A percentile compares a stretch with the other conserved stretches of the same genome.
Evolutionary conservation across 2,888 invertebrate species (phyloP).

Genomic region (Orthosia gracilis): DNA sequence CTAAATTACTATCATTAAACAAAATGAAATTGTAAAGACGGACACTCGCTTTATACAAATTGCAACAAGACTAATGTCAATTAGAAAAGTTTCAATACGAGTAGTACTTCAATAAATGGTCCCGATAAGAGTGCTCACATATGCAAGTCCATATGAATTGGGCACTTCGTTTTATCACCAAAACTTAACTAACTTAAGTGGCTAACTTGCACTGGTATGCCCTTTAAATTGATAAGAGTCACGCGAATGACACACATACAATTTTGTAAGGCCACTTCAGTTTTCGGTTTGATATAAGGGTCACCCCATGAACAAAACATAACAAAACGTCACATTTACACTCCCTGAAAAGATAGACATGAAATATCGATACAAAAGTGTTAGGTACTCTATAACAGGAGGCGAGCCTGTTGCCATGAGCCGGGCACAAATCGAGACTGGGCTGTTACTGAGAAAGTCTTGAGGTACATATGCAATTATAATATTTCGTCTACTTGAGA

Average conservation of each 20-base stretch:
- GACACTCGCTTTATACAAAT: not conserved
- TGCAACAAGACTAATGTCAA: slow-evolving; percentile 31
- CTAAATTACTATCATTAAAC: not conserved
- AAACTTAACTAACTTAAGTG: slow-evolving; percentile 54
- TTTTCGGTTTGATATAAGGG: no score
- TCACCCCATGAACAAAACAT: no score
- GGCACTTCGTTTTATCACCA: slow-evolving; percentile 61
- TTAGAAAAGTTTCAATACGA: slow-evolving; percentile 52
- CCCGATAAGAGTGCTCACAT: slow-evolving; percentile 37
- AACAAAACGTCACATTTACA: not conserved
- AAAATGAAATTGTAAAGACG: not conserved
- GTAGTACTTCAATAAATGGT: slow-evolving; percentile 27
- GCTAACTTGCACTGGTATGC: slow-evolving; percentile 43
- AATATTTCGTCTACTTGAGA: not conserved
- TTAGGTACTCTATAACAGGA: not conserved
- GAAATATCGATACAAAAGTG: no score
- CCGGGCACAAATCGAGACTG: not conserved
- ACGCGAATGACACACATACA: slow-evolving; percentile 47
- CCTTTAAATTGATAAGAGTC: slow-evolving; percentile 37
- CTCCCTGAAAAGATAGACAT: not conserved
- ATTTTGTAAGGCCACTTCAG: no score
- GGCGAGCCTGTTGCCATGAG: not conserved
- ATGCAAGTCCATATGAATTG: slow-evolving; percentile 54
- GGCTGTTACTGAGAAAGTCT: not conserved
- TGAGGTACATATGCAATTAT: no score